phyloP scores from a whole-genome alignment of 2,888 invertebrate species.

The Stomorhina lunata region DNA sequence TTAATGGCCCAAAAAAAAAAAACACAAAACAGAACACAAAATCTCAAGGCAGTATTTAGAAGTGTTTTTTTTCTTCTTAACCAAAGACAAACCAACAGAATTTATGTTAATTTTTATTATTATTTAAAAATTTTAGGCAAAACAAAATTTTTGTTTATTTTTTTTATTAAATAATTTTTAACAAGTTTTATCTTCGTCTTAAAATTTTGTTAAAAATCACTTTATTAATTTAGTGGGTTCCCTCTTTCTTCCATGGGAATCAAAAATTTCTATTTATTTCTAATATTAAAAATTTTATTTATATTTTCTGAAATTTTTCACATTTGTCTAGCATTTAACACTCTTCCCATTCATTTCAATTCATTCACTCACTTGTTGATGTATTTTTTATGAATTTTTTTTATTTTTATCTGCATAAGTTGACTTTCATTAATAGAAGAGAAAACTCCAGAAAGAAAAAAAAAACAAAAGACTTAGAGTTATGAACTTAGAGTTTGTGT shows the following conservation, averaged over 20 bases:
- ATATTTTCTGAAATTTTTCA: slow-evolving; percentile 3
- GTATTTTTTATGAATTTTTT: not conserved
- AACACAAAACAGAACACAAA: not conserved
- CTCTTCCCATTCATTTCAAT: slow-evolving; percentile 27
- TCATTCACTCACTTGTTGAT: slow-evolving; percentile 34
- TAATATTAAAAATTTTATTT: slow-evolving; percentile 15
- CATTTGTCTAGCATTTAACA: slow-evolving; percentile 37
- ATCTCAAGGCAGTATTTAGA: slow-evolving; percentile 1
- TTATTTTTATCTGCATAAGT: slow-evolving; percentile 14
- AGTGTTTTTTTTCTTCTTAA: not conserved
- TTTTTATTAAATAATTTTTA: no score
- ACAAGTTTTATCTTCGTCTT: not conserved
- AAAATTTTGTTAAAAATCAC: not conserved
- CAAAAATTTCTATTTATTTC: slow-evolving; percentile 28
- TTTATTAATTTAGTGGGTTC: slow-evolving; percentile 20
- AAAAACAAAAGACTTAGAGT: not conserved
- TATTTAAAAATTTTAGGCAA: no score
- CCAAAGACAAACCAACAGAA: not conserved
- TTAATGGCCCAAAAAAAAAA: slow-evolving; percentile 26
- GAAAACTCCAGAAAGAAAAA: no score
- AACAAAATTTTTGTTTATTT: no score
- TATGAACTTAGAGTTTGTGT: slow-evolving; percentile 34
- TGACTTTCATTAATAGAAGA: slow-evolving; percentile 40
- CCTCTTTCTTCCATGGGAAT: not conserved
- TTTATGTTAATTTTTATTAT: no score